Evolutionary conservation across 2,113 vertebrate species (phyloP), one percentile per base, ranked within the genome.

Genomic region (Sorex araneus): DNA sequence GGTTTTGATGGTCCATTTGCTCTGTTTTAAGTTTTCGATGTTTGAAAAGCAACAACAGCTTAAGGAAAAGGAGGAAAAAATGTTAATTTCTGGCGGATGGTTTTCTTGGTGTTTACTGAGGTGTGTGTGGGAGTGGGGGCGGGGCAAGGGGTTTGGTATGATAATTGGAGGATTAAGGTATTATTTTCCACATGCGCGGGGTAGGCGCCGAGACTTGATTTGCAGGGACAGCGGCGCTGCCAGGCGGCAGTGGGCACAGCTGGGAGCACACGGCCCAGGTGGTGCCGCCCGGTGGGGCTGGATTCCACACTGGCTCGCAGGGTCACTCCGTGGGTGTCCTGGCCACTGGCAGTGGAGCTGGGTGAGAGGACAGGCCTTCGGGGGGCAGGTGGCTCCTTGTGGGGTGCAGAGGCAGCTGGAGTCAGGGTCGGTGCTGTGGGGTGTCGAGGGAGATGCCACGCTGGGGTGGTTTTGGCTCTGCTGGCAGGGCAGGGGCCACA

Each of bases 1-100:
- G 96, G 96, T 97, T 97, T 99, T 99, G 99, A 99, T 99, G 99
- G 99, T 99, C 99, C 97, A 94, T 98, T 99, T 98, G 98, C 98
- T 98, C 96, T 98, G 97, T 97, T 98, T 97, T 98, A 97, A 98
- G 98, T 98, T 97, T 96, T 97, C 89, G 89, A 98, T 67, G 21
- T 90, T 95, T 98, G 94, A 97, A 95, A 86, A 81, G 87, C 97
- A 97, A 96, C 84, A 92, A 96, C 84, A 92, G 88, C 96, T 97
- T 94, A 93, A 90, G 95, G 97, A 98, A 97, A 97, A 93, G 93
- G 93, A 90, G 95, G 97, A 91, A 98, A 98, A 98, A 96, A 98
- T 93, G 95, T 95, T 98, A 97, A 98, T 98, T 98, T 98, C 95
- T 97, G 92, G 93, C 92, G 98, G 74, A 89, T 95, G 74, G 89